Evolutionary conservation across 2,113 vertebrate genomes (phyloP).

Genomic region (Oncorhynchus gorbuscha): DNA sequence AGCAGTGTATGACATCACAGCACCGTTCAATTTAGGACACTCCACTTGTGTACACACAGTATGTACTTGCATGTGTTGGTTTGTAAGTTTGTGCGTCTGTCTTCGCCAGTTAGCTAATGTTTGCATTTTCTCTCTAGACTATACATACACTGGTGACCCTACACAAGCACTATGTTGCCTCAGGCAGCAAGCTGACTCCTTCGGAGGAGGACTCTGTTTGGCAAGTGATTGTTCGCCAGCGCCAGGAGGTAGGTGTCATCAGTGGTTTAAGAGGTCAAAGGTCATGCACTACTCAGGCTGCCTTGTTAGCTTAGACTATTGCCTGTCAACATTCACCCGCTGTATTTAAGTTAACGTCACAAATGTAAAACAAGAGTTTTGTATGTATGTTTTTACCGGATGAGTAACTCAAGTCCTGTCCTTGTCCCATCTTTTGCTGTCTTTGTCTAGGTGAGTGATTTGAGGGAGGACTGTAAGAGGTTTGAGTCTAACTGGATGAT

Average conservation of each 20-base stretch:
- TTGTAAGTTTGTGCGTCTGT: not conserved
- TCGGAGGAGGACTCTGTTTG: conserved; percentile 43
- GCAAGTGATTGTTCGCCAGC: conserved; percentile 43
- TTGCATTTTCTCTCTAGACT: conserved; percentile 27
- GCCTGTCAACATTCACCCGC: no score
- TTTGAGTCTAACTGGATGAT: conserved; percentile 53
- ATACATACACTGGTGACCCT: conserved; percentile 34
- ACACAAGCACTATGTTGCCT: conserved; percentile 38
- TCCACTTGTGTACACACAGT: no score
- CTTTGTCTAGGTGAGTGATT: conserved; percentile 21
- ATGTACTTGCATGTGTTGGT: no score
- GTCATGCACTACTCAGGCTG: no score
- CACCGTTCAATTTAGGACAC: no score
- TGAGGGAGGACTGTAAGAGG: conserved; percentile 24
- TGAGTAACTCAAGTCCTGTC: not conserved
- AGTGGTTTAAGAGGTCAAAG: not conserved
- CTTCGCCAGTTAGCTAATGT: not conserved
- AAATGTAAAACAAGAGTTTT: not conserved
- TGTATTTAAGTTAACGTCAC: not conserved
- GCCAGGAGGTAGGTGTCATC: conserved; percentile 39
- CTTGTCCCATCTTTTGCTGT: not conserved
- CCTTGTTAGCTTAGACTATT: no score
- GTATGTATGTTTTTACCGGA: no score
- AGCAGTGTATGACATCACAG: no score
- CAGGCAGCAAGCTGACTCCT: conserved; percentile 35